phyloP scores from a whole-genome alignment of 2,888 invertebrate species.

The Megamerina dolium region DNA sequence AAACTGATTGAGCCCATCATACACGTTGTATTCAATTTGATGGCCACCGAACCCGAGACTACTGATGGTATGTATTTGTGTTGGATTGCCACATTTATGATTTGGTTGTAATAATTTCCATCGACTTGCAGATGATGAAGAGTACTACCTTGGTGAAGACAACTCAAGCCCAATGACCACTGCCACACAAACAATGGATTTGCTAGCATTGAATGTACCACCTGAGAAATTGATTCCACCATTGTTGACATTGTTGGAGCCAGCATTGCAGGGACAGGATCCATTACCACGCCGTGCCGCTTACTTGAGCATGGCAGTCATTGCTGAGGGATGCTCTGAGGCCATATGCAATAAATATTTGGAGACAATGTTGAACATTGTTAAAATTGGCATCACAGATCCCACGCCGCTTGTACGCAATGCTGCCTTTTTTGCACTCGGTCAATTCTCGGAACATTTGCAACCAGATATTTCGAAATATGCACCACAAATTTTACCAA shows the following conservation, averaged over 20 bases:
- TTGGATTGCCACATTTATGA: background rate
- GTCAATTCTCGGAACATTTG: constrained; percentile 73
- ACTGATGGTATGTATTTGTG: constrained; percentile 55
- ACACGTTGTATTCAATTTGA: constrained; percentile 61
- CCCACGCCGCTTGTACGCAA: constrained; percentile 60
- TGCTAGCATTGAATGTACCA: constrained; percentile 66
- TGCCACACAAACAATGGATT: constrained; percentile 69
- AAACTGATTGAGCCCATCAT: constrained; percentile 65
- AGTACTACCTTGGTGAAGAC: constrained; percentile 61
- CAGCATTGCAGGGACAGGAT: constrained; percentile 58
- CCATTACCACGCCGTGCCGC: constrained; percentile 64
- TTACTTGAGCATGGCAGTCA: constrained; percentile 66
- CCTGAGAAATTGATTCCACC: constrained; percentile 70
- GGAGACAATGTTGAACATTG: constrained; percentile 61
- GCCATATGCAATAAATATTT: constrained; percentile 67
- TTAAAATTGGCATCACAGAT: constrained; percentile 65
- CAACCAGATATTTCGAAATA: constrained; percentile 74
- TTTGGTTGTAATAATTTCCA: background rate
- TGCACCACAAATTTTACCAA: constrained; percentile 64
- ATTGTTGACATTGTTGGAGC: constrained; percentile 61
- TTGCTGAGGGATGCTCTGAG: constrained; percentile 74
- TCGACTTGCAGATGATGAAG: constrained; percentile 53
- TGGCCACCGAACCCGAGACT: constrained; percentile 59
- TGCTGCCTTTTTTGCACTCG: constrained; percentile 71
- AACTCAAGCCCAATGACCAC: constrained; percentile 60